phyloP scores from a whole-genome alignment of 1,140 invertebrate genomes.

The Drosophila carrolli region DNA sequence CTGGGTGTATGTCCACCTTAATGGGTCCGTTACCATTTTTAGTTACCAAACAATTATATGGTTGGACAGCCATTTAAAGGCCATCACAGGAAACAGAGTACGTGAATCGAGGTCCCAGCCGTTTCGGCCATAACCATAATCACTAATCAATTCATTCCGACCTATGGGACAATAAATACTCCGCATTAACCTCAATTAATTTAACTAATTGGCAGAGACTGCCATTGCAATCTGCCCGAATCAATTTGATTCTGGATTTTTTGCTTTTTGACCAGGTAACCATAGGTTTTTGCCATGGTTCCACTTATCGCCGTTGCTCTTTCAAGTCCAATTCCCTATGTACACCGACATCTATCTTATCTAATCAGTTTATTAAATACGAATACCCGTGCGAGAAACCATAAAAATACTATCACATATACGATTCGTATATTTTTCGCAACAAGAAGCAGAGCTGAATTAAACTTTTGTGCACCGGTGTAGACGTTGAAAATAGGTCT shows the following conservation, averaged over 20 bases:
- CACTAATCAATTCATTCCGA: constrained; percentile 68
- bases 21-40: constrained; percentile 68
- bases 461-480: constrained; percentile 15
- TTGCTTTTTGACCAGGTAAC: constrained; percentile 24
- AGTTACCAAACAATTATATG: constrained; percentile 72
- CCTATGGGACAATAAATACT: constrained; percentile 59
- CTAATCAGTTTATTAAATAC: constrained; percentile 79
- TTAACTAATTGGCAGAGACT: constrained; percentile 68
- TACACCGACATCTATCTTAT: constrained; percentile 62
- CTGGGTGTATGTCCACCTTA: constrained; percentile 29
- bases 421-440: constrained; percentile 42
- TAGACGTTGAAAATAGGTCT: background rate
- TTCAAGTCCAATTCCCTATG: constrained; percentile 64
- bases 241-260: constrained; percentile 31
- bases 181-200: constrained; percentile 72
- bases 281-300: constrained; percentile 49
- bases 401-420: constrained; percentile 54
- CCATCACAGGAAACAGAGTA: constrained; percentile 64
- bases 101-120: constrained; percentile 33
- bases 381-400: constrained; percentile 68
- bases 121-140: constrained; percentile 19
- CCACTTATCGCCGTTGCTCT: constrained; percentile 59
- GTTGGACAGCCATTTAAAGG: constrained; percentile 65
- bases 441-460: constrained; percentile 28
- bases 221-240: constrained; percentile 29